These are phyloP conservation scores for Sisor rabdophorus DNA, from an alignment of 2,113 vertebrate genomes.

Conservation along the genomic window DNA sequence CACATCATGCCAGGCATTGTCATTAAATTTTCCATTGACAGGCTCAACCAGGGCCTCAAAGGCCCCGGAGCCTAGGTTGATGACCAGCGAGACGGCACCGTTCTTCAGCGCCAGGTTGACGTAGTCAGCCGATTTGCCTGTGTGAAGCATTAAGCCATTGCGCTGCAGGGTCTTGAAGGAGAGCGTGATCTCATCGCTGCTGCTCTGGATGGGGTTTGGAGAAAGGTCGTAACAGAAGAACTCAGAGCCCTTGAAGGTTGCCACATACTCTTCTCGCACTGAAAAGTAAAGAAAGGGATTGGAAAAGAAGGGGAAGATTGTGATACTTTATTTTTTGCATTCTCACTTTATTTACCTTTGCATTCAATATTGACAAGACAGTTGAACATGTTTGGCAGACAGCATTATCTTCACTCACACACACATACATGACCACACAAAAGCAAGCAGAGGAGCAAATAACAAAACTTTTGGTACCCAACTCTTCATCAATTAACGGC, in stretches of 20 bases:
- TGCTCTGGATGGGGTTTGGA: slow-evolving; percentile 97
- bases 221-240: slow-evolving; percentile 99
- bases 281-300: slow-evolving; percentile 38
- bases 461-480: too few relatives aligned
- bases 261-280: slow-evolving; percentile 97
- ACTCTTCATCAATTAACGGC: too few relatives aligned
- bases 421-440: background rate
- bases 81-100: slow-evolving; percentile 97
- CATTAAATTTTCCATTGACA: slow-evolving; percentile 99
- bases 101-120: slow-evolving; percentile 99
- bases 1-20: slow-evolving; percentile 99
- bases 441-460: too few relatives aligned
- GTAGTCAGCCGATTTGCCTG: slow-evolving; percentile 98
- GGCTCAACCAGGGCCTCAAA: slow-evolving; percentile 99
- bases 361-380: background rate
- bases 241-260: slow-evolving; percentile 98
- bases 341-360: too few relatives aligned
- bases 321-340: background rate
- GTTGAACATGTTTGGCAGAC: background rate
- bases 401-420: background rate
- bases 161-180: slow-evolving; percentile 99
- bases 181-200: slow-evolving; percentile 98
- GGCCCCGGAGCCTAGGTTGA: slow-evolving; percentile 99
- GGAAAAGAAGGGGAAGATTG: background rate
- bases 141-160: slow-evolving; percentile 99